Base-by-base conservation (phyloP, 2,113 vertebrate genomes). In the Alouatta palliata region DNA sequence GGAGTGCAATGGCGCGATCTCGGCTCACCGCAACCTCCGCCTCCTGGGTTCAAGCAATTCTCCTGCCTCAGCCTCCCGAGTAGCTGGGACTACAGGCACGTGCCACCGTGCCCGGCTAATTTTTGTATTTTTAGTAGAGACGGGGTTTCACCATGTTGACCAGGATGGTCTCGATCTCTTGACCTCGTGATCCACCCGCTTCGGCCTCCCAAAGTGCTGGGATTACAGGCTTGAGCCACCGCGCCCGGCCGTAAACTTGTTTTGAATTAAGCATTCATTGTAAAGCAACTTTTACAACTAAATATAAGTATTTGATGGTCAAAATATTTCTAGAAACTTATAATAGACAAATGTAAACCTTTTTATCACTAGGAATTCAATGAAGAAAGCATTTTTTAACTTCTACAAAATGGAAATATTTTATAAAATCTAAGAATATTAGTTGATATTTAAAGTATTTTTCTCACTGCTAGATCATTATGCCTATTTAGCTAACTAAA, bases 331-430 rank as follows among this genome's bases (percentile, higher is more conserved):
- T 84, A 79, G 30, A 90, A 81, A 84, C 14, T 73, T 94, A 54
- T 45, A 89, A 76, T 77, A 91, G 93, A 82, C 6, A 95, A 82
- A 90, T 64, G 6, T 70, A 76, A 96, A 80, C 12, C 6, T 71
- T 89, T 45, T 70, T 30, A 56, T 79, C 37, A 89, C 2, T 73
- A 9, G 37, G 21, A 84, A 84, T 56, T 83, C 14, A 93, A 37
- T 90, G 23, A 91, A 12, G 2, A 82, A 83, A 91, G 37, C 27
- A 49, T 49, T 4, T 83, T 84, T 87, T 82, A 47, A 86, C 47
- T 79, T 91, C 86, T 43, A 83, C 27, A 58, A 84, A 93, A 92
- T 90, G 12, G 9, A 96, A 95, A 86, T 95, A 81, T 40, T 73
- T 96, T 93, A 52, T 77, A 49, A 87, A 54, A 87, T 80, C 79